These are phyloP conservation scores for Poeciliopsis presidionis DNA, from an alignment of 2,797 vertebrate species.

Conservation along the genomic window DNA sequence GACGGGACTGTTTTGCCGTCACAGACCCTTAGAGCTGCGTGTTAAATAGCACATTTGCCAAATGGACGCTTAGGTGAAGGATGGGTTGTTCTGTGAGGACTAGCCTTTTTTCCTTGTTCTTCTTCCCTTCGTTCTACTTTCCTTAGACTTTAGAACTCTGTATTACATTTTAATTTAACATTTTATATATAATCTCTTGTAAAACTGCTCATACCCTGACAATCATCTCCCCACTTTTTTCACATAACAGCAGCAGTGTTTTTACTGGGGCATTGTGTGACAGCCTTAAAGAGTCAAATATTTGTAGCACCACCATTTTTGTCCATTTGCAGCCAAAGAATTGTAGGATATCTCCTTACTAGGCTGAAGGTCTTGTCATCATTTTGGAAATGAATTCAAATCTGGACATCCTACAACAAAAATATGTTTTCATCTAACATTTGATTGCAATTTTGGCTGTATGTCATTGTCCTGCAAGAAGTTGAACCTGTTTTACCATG, in stretches of 20 bases:
- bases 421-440: not conserved
- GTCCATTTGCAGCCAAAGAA: not conserved
- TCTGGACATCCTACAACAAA: not conserved
- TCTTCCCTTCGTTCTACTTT: not conserved
- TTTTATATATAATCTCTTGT: not conserved
- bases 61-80: constrained; percentile 46
- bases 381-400: not conserved
- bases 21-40: constrained; percentile 68
- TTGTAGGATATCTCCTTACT: not conserved
- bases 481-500: not conserved
- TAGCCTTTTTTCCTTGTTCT: not conserved
- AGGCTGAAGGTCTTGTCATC: not conserved
- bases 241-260: not conserved
- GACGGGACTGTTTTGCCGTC: constrained; percentile 75
- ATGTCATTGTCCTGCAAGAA: not conserved
- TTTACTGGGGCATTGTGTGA: not conserved
- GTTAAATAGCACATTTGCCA: constrained; percentile 75
- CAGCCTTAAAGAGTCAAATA: not conserved
- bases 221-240: not conserved
- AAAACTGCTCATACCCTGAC: not conserved
- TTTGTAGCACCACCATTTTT: not conserved
- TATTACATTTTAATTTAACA: not conserved
- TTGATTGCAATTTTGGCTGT: not conserved
- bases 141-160: not conserved
- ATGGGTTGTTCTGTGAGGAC: constrained; percentile 35